A percentile compares a stretch with the other conserved stretches of the same genome.
phyloP scores from a whole-genome alignment of 1,140 invertebrate species.

The Chrysoperla carnea region DNA sequence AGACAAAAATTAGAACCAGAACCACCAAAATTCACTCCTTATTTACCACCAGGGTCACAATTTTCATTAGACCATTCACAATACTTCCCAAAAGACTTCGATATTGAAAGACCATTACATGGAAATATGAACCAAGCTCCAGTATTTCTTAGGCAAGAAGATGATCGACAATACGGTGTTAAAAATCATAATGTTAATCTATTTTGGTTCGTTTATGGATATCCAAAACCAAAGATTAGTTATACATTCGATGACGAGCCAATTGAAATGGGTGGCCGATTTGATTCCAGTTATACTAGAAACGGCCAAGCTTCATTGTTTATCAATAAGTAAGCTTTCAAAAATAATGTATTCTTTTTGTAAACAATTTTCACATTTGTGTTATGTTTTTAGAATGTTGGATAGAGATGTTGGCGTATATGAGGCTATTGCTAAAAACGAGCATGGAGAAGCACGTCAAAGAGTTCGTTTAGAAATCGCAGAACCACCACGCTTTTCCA shows the following conservation, averaged over 20 bases:
- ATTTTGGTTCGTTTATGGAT: constrained; percentile 86
- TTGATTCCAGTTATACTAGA: constrained; percentile 68
- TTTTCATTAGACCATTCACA: constrained; percentile 75
- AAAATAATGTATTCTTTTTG: neutral
- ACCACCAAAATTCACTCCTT: constrained; percentile 59
- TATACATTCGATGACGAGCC: constrained; percentile 74
- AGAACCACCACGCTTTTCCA: constrained; percentile 79
- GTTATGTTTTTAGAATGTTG: constrained; percentile 42
- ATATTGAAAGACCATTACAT: constrained; percentile 68
- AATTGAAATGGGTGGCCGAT: constrained; percentile 64
- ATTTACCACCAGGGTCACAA: constrained; percentile 61
- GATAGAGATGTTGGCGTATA: constrained; percentile 85
- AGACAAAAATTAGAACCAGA: constrained; percentile 62
- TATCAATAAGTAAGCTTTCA: constrained; percentile 49
- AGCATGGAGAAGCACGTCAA: constrained; percentile 77
- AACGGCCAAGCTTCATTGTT: constrained; percentile 79
- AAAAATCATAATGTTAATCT: constrained; percentile 73
- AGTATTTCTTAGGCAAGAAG: constrained; percentile 65
- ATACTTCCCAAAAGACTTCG: constrained; percentile 80
- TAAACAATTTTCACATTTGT: neutral
- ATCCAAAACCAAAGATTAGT: constrained; percentile 76
- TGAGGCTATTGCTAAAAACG: constrained; percentile 83
- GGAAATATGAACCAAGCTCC: constrained; percentile 67
- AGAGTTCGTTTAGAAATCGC: constrained; percentile 70
- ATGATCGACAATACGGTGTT: constrained; percentile 72